phyloP scores from a whole-genome alignment of 2,797 vertebrate genomes.

The Trachurus trachurus region DNA sequence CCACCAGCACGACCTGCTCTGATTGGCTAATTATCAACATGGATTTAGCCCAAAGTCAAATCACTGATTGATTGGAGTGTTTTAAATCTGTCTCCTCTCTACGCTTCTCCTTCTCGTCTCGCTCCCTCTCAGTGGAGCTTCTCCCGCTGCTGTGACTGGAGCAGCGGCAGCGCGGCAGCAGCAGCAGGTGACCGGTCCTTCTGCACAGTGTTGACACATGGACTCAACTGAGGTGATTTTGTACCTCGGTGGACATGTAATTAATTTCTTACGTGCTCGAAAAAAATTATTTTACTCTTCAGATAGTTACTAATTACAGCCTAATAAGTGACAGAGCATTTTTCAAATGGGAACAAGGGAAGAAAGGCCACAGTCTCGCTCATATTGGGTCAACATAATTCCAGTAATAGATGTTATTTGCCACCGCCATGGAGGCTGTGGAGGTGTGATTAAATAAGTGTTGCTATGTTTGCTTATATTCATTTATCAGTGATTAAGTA shows the following conservation, averaged over 20 bases:
- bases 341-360: constrained; percentile 64
- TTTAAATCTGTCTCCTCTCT: constrained; percentile 74
- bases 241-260: constrained; percentile 70
- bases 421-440: constrained; percentile 58
- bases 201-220: constrained; percentile 65
- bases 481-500: constrained; percentile 83
- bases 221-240: constrained; percentile 54
- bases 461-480: constrained; percentile 73
- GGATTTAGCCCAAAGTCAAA: constrained; percentile 83
- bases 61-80: constrained; percentile 87
- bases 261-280: constrained; percentile 72
- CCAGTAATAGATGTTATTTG: constrained; percentile 84
- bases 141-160: constrained; percentile 55
- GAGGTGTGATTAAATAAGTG: constrained; percentile 76
- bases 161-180: constrained; percentile 30
- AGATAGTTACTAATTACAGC: constrained; percentile 80
- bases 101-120: constrained; percentile 54
- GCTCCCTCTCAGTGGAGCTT: constrained; percentile 36
- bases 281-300: constrained; percentile 71
- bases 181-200: constrained; percentile 60
- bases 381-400: constrained; percentile 76
- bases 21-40: constrained; percentile 87
- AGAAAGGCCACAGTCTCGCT: constrained; percentile 52
- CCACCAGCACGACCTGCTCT: constrained; percentile 68
- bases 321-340: constrained; percentile 71